A percentile compares a stretch with the other conserved stretches of the same genome.
Evolutionary conservation across 2,797 vertebrate genomes (phyloP).

Genomic region (Hephaestus fuliginosus): DNA sequence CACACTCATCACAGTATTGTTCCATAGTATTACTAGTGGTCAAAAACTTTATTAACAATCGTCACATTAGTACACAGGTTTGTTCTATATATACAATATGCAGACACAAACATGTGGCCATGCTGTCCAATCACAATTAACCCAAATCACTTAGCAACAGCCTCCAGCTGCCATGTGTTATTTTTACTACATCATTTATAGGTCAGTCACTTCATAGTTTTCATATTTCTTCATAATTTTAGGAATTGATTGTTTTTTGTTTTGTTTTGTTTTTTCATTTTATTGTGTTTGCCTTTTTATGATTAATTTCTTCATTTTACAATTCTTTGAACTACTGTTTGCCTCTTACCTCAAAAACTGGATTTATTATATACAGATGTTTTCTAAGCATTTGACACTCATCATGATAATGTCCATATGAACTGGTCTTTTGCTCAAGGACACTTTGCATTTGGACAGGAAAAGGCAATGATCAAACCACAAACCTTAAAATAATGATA

Average conservation of each 20-base stretch:
- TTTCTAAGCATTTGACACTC: neutral
- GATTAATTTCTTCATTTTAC: neutral
- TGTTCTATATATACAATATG: neutral
- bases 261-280: neutral
- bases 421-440: neutral
- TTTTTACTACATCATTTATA: neutral
- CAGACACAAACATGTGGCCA: neutral
- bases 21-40: neutral
- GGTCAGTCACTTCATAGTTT: neutral
- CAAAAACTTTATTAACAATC: neutral
- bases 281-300: neutral
- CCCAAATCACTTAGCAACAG: neutral
- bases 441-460: neutral
- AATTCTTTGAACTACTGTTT: neutral
- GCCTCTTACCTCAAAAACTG: neutral
- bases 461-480: neutral
- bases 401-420: too few relatives aligned
- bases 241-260: neutral
- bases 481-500: neutral
- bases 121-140: neutral
- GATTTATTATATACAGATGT: neutral
- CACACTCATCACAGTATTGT: neutral
- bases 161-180: neutral
- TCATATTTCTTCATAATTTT: neutral
- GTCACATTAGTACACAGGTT: neutral